These are phyloP conservation scores for Perccottus glenii DNA, from an alignment of 2,113 vertebrate genomes.

Conservation along the genomic window DNA sequence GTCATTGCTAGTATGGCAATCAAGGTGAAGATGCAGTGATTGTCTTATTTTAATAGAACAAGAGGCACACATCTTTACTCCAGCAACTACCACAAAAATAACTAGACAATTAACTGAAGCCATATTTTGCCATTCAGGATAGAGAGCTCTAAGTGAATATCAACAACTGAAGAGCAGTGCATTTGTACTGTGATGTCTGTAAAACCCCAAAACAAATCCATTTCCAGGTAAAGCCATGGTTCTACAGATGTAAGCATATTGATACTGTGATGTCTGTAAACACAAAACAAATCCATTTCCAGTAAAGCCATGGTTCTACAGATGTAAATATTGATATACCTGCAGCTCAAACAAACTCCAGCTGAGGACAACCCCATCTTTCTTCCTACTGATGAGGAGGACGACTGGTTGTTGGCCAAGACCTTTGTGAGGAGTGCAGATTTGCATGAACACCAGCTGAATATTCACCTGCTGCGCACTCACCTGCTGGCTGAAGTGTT, in stretches of 20 bases:
- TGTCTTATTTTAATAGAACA: background rate
- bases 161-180: too few relatives aligned
- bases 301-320: background rate
- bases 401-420: conserved; percentile 81
- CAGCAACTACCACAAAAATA: background rate
- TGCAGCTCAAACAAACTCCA: conserved; percentile 69
- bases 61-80: background rate
- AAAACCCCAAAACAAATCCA: too few relatives aligned
- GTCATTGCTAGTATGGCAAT: conserved; percentile 74
- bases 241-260: background rate
- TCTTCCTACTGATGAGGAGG: conserved; percentile 72
- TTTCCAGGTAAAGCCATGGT: too few relatives aligned
- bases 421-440: conserved; percentile 79
- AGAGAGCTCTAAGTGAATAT: too few relatives aligned
- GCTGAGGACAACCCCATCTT: conserved; percentile 72
- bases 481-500: too few relatives aligned
- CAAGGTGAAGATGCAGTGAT: conserved; percentile 86
- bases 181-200: too few relatives aligned
- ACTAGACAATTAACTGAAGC: too few relatives aligned
- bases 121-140: too few relatives aligned
- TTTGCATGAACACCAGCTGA: conserved; percentile 75
- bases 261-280: too few relatives aligned
- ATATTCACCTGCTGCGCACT: conserved; percentile 76
- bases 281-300: too few relatives aligned
- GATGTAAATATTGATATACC: background rate